These are phyloP conservation scores for Muscina levida DNA, from an alignment of 2,888 invertebrate genomes.

Conservation along the genomic window DNA sequence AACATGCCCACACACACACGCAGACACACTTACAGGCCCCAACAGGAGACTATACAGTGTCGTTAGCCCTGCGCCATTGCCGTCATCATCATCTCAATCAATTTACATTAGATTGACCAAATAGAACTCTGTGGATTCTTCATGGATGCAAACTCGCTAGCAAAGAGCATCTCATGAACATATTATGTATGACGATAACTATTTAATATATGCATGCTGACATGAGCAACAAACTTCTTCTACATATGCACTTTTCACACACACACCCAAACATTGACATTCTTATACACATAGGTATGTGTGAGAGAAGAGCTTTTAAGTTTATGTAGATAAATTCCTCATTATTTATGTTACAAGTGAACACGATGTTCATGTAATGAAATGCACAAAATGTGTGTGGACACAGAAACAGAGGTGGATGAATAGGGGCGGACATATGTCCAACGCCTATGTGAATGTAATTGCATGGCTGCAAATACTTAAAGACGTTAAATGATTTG, in stretches of 20 bases:
- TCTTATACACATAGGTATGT: background rate
- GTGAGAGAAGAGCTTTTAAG: no score
- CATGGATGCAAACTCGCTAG: background rate
- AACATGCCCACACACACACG: background rate
- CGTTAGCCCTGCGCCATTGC: background rate
- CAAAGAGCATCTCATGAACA: conserved; percentile 1
- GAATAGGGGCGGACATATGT: background rate
- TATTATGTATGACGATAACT: conserved; percentile 14
- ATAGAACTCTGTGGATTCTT: conserved; percentile 16
- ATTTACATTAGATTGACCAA: conserved; percentile 43
- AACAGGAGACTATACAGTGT: background rate
- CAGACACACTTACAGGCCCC: no score
- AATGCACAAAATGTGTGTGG: conserved; percentile 35
- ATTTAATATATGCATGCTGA: conserved; percentile 32
- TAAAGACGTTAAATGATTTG: conserved; percentile 5
- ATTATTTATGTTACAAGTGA: conserved; percentile 37
- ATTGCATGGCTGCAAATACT: conserved; percentile 11
- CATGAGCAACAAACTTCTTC: no score
- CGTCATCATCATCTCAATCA: conserved; percentile 21
- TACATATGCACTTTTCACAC: conserved; percentile 18
- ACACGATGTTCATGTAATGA: conserved; percentile 17
- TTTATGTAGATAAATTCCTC: conserved; percentile 16
- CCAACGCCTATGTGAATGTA: background rate
- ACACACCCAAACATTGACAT: conserved; percentile 3
- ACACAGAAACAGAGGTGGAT: background rate